Evolutionary conservation across 2,113 vertebrate genomes (phyloP).

Genomic region (Etheostoma spectabile): DNA sequence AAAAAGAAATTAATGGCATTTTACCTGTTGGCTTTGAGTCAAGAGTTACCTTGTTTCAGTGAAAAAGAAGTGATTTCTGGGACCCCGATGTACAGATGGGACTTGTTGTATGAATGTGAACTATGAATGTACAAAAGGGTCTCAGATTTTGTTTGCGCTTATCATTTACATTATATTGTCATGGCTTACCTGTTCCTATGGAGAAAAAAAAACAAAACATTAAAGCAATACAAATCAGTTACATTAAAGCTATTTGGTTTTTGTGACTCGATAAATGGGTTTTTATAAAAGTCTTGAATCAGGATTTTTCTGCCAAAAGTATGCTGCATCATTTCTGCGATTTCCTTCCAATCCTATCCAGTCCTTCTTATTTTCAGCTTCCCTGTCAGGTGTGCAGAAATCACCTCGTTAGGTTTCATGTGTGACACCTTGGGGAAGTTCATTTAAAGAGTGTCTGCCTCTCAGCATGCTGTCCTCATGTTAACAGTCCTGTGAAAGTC

Average conservation of each 20-base stretch:
- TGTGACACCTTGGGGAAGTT: not conserved
- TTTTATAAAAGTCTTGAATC: not conserved
- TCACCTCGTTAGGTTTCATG: not conserved
- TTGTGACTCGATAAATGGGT: not conserved
- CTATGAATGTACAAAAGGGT: conserved; percentile 69
- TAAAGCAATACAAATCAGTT: conserved; percentile 85
- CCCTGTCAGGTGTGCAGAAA: conserved; percentile 8
- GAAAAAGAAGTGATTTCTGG: conserved; percentile 38
- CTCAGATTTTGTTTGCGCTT: conserved; percentile 74
- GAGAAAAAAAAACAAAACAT: conserved; percentile 77
- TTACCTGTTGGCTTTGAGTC: conserved; percentile 71
- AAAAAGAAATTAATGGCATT: conserved; percentile 13
- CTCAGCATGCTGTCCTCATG: not conserved
- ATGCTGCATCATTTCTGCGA: not conserved
- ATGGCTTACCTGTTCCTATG: conserved; percentile 82
- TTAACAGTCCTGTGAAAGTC: too few relatives aligned
- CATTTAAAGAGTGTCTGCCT: not conserved
- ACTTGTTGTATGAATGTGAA: conserved; percentile 72
- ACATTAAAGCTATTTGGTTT: conserved; percentile 41
- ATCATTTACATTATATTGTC: conserved; percentile 80
- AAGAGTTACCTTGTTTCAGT: conserved; percentile 49
- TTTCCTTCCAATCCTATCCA: not conserved
- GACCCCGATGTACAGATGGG: conserved; percentile 60
- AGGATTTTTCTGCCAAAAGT: not conserved
- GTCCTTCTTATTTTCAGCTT: not conserved